Evolutionary conservation across 37 sponge, comb jelly and placozoan genomes (phyloP).

Genomic region (Eunapius fragilis): DNA sequence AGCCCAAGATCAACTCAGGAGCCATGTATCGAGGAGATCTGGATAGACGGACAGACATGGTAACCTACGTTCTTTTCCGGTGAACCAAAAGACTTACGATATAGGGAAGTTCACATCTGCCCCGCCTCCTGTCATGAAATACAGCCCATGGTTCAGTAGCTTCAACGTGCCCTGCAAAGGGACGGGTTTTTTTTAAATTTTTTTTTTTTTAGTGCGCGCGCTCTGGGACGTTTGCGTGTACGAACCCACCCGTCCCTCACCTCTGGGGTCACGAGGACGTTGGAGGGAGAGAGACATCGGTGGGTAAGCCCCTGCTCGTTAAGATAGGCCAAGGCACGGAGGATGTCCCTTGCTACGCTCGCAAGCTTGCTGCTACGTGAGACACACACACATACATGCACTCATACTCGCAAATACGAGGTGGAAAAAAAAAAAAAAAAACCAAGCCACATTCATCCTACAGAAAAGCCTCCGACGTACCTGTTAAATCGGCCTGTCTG

Average conservation of each 20-base stretch:
- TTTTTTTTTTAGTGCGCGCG: too few relatives aligned
- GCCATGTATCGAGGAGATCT: conserved; percentile 82
- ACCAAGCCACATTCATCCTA: too few relatives aligned
- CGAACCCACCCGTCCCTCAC: too few relatives aligned
- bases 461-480: too few relatives aligned
- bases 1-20: conserved; percentile 71
- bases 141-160: conserved; percentile 85
- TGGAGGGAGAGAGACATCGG: conserved; percentile 55
- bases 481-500: conserved; percentile 10
- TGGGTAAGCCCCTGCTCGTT: conserved; percentile 63
- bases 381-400: neutral
- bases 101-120: conserved; percentile 84
- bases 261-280: conserved; percentile 61
- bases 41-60: neutral
- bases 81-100: conserved; percentile 49
- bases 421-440: too few relatives aligned
- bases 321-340: conserved; percentile 69
- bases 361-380: neutral
- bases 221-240: too few relatives aligned
- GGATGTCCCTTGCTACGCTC: conserved; percentile 48
- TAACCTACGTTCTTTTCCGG: neutral
- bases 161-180: conserved; percentile 80
- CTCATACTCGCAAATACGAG: too few relatives aligned
- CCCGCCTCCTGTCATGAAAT: conserved; percentile 81
- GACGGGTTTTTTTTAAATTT: too few relatives aligned